Evolutionary conservation across 2,797 vertebrate species (phyloP), one percentile per base, ranked within the genome.

Genomic region (Lacerta agilis): DNA sequence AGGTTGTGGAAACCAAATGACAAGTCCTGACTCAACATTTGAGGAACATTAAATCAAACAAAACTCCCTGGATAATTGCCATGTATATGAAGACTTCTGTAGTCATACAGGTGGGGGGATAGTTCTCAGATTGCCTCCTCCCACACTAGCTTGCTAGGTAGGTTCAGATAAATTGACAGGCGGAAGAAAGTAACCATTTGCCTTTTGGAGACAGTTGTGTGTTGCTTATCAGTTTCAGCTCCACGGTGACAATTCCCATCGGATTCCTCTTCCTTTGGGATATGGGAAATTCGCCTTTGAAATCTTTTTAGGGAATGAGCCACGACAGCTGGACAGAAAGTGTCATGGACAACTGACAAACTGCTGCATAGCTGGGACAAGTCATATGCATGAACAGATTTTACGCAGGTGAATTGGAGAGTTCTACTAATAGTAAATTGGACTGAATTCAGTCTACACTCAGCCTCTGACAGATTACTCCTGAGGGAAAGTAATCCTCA

Each of bases 151-250:
- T 55, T 49, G 58, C 58, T 67, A 67, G 2, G 64, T 66, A 23
- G 66, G 17, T 36, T 36, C 72, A 73, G 36, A 73, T 76, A 91
- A 93, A 92, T 18, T 82, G 69, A 88, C 94, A 91, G 86, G 87
- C 49, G 13, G 92, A 94, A 87, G 92, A 94, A 90, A 10, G 25
- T 27, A 85, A 29, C 15, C 72, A 87, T 84, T 89, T 91, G 90
- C 82, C 89, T 82, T 90, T 93, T 91, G 80, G 87, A 94, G 91
- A 69, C 92, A 92, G 94, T 90, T 94, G 93, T 92, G 91, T 92
- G 92, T 93, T 95, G 94, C 91, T 95, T 95, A 95, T 95, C 95
- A 95, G 87, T 89, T 94, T 91, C 92, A 91, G 83, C 90, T 93
- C 13, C 69, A 93, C 90, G 88, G 90, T 81, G 71, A 95, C 55